phyloP scores from a whole-genome alignment of 2,888 invertebrate genomes.

The Parnassius apollo region DNA sequence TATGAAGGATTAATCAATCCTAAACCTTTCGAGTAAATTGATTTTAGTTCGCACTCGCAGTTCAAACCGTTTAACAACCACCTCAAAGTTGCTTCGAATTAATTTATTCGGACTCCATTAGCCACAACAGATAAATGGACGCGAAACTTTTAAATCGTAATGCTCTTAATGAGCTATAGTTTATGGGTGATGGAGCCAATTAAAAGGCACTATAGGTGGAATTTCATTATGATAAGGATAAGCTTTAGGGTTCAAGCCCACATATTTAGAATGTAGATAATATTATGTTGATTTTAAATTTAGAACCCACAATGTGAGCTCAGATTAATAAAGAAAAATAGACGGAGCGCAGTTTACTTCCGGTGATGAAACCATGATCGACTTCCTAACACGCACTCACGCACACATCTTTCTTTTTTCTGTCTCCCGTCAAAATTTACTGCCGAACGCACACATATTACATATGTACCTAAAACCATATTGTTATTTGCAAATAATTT shows the following conservation, averaged over 20 bases:
- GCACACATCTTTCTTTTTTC: too few relatives aligned
- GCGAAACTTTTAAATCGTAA: slow-evolving; percentile 26
- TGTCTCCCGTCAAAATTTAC: too few relatives aligned
- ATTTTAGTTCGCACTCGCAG: slow-evolving; percentile 9
- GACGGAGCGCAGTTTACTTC: too few relatives aligned
- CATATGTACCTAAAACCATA: too few relatives aligned
- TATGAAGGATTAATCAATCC: too few relatives aligned
- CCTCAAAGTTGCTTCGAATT: slow-evolving; percentile 10
- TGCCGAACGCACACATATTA: too few relatives aligned
- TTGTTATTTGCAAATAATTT: too few relatives aligned
- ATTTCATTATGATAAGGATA: slow-evolving; percentile 31
- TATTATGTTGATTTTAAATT: slow-evolving; percentile 10
- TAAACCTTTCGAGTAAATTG: slow-evolving; percentile 7
- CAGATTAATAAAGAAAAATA: too few relatives aligned
- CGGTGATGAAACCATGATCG: too few relatives aligned
- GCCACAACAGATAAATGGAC: slow-evolving; percentile 31
- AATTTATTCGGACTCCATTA: slow-evolving; percentile 37
- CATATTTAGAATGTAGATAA: slow-evolving; percentile 12
- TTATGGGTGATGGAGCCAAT: slow-evolving; percentile 25
- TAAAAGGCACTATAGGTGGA: slow-evolving; percentile 27
- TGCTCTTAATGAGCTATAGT: slow-evolving; percentile 8
- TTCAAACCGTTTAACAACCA: too few relatives aligned
- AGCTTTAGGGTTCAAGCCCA: slow-evolving; percentile 15
- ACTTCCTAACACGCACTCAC: too few relatives aligned
- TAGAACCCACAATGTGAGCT: neutral